Conservation (phyloP, 2,888 invertebrate species). For the Panzeria rudis region DNA sequence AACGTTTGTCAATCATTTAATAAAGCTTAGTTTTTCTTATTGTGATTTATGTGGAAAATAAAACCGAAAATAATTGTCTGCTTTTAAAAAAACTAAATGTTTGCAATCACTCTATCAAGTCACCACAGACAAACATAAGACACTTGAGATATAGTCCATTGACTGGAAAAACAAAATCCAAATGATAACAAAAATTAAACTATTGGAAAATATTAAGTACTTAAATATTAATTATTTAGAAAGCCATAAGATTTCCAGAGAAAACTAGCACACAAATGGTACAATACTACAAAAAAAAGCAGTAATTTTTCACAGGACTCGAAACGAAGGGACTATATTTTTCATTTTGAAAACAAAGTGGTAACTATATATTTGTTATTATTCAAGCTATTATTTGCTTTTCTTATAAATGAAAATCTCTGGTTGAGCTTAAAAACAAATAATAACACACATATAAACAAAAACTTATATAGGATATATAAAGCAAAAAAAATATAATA, state of each 20-base stretch:
- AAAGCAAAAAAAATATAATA: not conserved
- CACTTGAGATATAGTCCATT: not conserved
- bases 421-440: slow-evolving; percentile 37
- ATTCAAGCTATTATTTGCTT: slow-evolving; percentile 34
- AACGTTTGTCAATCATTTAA: too few species aligned
- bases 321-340: not conserved
- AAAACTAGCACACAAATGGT: not conserved
- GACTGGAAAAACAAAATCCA: slow-evolving; percentile 18
- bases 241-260: slow-evolving; percentile 33
- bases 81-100: slow-evolving; percentile 23
- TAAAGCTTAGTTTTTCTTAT: too few species aligned
- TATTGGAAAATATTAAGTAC: slow-evolving; percentile 24
- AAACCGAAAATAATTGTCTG: not conserved
- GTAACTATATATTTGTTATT: slow-evolving; percentile 4
- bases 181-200: slow-evolving; percentile 3
- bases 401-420: slow-evolving; percentile 32
- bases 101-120: slow-evolving; percentile 49
- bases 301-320: not conserved
- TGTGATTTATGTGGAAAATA: too few species aligned
- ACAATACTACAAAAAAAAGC: not conserved
- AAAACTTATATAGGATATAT: not conserved
- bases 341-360: not conserved
- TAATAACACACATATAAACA: not conserved
- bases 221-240: slow-evolving; percentile 67
- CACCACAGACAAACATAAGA: slow-evolving; percentile 26